These are phyloP conservation scores for Belgica antarctica DNA, from an alignment of 2,888 invertebrate species.

Conservation along the genomic window DNA sequence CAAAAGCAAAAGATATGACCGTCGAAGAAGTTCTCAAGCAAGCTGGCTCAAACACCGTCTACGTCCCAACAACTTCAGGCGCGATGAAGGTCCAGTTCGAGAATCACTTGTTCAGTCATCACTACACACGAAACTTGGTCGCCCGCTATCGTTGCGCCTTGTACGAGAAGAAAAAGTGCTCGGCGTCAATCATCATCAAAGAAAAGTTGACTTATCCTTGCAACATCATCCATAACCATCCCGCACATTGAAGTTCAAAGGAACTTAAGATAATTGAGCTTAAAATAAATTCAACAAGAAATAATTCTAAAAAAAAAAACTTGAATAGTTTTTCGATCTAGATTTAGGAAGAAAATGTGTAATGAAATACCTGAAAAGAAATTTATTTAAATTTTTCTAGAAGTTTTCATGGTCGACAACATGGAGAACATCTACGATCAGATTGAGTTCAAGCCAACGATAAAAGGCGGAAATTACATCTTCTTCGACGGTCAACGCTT, in stretches of 20 bases:
- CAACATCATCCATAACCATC: not conserved
- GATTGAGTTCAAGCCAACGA: constrained; percentile 1
- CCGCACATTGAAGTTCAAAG: not conserved
- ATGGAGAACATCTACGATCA: constrained; percentile 22
- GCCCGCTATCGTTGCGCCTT: constrained; percentile 45
- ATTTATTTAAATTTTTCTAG: too few relatives aligned
- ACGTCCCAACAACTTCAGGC: constrained; percentile 44
- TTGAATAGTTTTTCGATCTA: too few relatives aligned
- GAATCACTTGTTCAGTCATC: constrained; percentile 41
- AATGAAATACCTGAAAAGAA: too few relatives aligned
- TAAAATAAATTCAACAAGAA: constrained; percentile 3
- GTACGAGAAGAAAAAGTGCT: constrained; percentile 21
- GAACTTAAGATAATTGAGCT: constrained; percentile 1
- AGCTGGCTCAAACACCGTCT: not conserved
- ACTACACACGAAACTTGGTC: constrained; percentile 44
- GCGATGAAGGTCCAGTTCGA: constrained; percentile 45
- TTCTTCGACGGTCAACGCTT: not conserved
- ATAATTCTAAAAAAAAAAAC: not conserved
- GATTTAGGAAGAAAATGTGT: too few relatives aligned
- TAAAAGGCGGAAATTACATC: constrained; percentile 16
- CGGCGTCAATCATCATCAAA: constrained; percentile 14
- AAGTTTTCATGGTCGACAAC: too few relatives aligned
- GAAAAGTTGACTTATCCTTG: constrained; percentile 20
- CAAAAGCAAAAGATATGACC: not conserved
- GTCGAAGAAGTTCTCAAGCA: constrained; percentile 27